phyloP scores from a whole-genome alignment of 2,888 invertebrate species.

The Dastarcus helophoroides region DNA sequence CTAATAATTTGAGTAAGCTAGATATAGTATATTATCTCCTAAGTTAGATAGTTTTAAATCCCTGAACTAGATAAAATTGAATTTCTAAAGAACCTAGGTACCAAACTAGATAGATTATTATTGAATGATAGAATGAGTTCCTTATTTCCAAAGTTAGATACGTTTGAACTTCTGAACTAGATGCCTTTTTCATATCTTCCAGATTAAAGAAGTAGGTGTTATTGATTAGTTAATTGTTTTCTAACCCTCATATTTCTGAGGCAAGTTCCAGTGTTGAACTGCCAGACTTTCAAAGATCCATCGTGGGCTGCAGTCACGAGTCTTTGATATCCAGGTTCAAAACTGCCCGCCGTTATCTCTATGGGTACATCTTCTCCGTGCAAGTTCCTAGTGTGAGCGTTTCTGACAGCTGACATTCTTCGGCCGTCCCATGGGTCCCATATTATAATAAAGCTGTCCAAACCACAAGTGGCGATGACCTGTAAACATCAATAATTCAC shows the following conservation, averaged over 20 bases:
- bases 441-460: constrained; percentile 69
- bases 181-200: no score
- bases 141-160: no score
- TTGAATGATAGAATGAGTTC: no score
- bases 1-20: no score
- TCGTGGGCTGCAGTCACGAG: constrained; percentile 68
- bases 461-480: constrained; percentile 62
- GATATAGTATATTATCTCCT: no score
- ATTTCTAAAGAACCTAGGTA: no score
- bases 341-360: constrained; percentile 66
- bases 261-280: constrained; percentile 70
- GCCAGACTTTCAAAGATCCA: constrained; percentile 74
- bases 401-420: constrained; percentile 53
- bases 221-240: no score
- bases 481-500: constrained; percentile 20
- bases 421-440: constrained; percentile 70
- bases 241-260: constrained; percentile 55
- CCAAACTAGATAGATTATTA: no score
- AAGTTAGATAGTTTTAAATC: no score
- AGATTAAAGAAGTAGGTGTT: constrained; percentile 49
- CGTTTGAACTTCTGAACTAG: no score
- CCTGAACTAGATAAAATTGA: no score
- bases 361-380: constrained; percentile 55
- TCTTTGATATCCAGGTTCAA: constrained; percentile 61
- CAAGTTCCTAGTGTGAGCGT: constrained; percentile 55